Base-by-base conservation (phyloP, 2,113 vertebrate species). In the Trachemys scripta region DNA sequence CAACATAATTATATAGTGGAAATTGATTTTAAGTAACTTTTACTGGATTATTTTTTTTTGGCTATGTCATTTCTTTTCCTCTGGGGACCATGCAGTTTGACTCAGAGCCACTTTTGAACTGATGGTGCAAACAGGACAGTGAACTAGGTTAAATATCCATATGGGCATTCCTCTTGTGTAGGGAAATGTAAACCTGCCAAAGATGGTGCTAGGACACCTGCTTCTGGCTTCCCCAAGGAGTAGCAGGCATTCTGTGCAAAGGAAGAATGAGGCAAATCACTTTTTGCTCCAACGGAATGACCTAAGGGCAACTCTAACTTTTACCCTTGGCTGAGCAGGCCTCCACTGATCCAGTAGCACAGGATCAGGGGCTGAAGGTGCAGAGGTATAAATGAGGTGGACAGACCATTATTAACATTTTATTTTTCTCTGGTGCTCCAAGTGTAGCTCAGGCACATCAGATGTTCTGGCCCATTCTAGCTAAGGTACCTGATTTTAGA, bases 181-280 rank as follows among this genome's bases (percentile, higher is more conserved):
- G 20, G n/a, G 19, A 19, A 35, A n/a, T 69, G 35, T 69, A n/a
- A n/a, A 69, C 35, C 29, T 65, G 62, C 62, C 31, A 16, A 65
- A 16, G 31, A 13, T 6, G 31, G 31, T 22, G 12, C 62, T n/a
- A 38, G 38, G 17, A 10, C 19, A 19, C 13, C n/a, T 22, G 17
- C 16, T 72, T 72, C 19, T 72, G n/a, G 69, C 69, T 38, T 72
- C 35, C 19, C n/a, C 4, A 2, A 0, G 1, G 1, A 2, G 19
- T 5, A 76, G 19, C 51, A 89, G 4, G 35, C 62, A 79, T 20
- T 84, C 49, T 3, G 6, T 83, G 2, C 22, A 12, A 72, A 9
- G 45, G 19, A 2, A 54, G 56, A 84, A 2, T 14, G 29, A 62
- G 59, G 29, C 59, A 62, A 62, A 31, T 29, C 59, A 62, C 59